Conservation (phyloP, 2,797 vertebrate species). For the Oreochromis mossambicus region DNA sequence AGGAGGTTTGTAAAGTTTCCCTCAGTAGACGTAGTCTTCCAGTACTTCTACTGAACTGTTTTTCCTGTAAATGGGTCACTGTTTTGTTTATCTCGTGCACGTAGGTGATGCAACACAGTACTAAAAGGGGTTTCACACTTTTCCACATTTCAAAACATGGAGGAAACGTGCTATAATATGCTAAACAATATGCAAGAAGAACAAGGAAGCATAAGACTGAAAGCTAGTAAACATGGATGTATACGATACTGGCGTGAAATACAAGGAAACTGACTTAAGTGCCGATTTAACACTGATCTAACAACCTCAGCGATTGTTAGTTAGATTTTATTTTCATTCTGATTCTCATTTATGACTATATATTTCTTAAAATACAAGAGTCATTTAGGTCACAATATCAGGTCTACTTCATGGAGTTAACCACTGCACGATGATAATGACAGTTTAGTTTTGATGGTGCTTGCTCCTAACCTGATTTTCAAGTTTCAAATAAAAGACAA, state of each 20-base stretch:
- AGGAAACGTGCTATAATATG: not conserved
- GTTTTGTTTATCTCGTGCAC: not conserved
- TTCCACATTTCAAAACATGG: not conserved
- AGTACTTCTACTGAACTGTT: not conserved
- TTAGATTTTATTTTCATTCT: not conserved
- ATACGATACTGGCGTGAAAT: not conserved
- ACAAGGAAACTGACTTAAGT: not conserved
- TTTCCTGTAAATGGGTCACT: not conserved
- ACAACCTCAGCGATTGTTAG: not conserved
- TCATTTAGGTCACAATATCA: not conserved
- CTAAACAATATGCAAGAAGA: not conserved
- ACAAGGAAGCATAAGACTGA: not conserved
- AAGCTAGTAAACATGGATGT: not conserved
- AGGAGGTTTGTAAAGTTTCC: not conserved
- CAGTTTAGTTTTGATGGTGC: not conserved
- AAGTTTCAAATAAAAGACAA: not conserved
- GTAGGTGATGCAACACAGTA: not conserved
- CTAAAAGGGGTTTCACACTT: not conserved
- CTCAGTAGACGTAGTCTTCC: not conserved
- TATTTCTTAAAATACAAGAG: not conserved
- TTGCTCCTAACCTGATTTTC: not conserved
- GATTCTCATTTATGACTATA: not conserved
- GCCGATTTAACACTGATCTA: not conserved
- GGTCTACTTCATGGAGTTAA: not conserved
- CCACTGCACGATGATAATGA: not conserved